Conservation (phyloP, 1,140 invertebrate genomes). For the Drosophila parabipectinata region DNA sequence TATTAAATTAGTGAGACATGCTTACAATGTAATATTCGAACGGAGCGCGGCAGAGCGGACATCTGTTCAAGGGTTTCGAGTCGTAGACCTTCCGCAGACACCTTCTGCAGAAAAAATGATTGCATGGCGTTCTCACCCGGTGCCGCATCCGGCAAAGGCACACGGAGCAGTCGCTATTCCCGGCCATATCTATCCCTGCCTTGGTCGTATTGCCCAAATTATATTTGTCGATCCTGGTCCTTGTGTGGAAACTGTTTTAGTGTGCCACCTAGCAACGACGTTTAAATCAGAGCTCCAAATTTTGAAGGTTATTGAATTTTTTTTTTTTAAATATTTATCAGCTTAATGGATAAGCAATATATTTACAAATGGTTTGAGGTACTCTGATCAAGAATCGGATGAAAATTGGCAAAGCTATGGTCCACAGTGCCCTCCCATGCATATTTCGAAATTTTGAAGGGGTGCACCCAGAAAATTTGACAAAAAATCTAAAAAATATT, state of each 20-base stretch:
- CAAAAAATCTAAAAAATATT: too few species aligned
- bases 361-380: too few species aligned
- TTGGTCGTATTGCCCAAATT: neutral
- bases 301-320: too few species aligned
- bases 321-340: too few species aligned
- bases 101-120: constrained; percentile 50
- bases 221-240: neutral
- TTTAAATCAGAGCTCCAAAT: constrained; percentile 16
- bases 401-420: too few species aligned
- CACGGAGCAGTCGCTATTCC: constrained; percentile 31
- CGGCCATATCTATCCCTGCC: constrained; percentile 1
- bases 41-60: constrained; percentile 52
- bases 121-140: constrained; percentile 40
- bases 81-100: constrained; percentile 50
- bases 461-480: too few species aligned
- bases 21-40: constrained; percentile 64
- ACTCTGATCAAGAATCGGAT: too few species aligned
- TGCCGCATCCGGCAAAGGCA: constrained; percentile 41
- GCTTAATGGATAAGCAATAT: too few species aligned
- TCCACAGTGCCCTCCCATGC: too few species aligned
- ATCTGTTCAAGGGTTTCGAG: constrained; percentile 25
- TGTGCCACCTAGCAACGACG: constrained; percentile 2
- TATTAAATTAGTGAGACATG: neutral
- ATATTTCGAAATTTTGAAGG: too few species aligned
- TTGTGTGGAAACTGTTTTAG: neutral